These are phyloP conservation scores for Hipposideros armiger DNA, from an alignment of 2,113 vertebrate genomes.

Conservation along the genomic window DNA sequence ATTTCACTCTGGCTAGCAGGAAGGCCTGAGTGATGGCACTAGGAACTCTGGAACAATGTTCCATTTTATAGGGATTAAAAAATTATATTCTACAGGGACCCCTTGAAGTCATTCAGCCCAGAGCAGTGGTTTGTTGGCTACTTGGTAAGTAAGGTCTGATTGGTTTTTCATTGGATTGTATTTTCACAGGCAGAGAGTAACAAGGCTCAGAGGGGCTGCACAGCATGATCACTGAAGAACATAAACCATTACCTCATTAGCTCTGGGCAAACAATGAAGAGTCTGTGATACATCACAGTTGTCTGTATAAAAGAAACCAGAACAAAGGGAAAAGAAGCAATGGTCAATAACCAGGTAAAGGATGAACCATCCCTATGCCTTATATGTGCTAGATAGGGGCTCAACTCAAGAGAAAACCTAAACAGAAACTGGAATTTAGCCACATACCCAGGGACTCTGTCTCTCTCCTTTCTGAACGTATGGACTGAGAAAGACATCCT, in stretches of 20 bases:
- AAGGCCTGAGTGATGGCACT: neutral
- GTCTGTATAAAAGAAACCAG: neutral
- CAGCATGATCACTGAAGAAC: neutral
- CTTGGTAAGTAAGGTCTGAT: neutral
- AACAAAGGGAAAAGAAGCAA: neutral
- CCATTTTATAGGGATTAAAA: neutral
- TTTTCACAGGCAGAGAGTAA: neutral
- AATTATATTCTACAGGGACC: neutral
- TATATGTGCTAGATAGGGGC: neutral
- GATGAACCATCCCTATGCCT: neutral
- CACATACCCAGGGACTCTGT: neutral
- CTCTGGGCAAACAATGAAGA: neutral
- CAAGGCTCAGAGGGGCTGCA: neutral
- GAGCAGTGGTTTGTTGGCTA: neutral
- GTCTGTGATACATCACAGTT: neutral
- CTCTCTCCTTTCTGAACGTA: neutral
- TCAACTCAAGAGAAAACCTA: neutral
- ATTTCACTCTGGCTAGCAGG: neutral
- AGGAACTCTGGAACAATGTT: neutral
- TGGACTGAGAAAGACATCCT: neutral
- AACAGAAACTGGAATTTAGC: neutral
- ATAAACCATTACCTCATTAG: neutral
- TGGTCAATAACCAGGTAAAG: neutral
- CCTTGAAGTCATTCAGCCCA: neutral
- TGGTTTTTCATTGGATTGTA: neutral